Percentiles rank a stretch among this genome's conserved stretches.
Conservation (phyloP, 2,113 vertebrate species). For the Cottus gobio region DNA sequence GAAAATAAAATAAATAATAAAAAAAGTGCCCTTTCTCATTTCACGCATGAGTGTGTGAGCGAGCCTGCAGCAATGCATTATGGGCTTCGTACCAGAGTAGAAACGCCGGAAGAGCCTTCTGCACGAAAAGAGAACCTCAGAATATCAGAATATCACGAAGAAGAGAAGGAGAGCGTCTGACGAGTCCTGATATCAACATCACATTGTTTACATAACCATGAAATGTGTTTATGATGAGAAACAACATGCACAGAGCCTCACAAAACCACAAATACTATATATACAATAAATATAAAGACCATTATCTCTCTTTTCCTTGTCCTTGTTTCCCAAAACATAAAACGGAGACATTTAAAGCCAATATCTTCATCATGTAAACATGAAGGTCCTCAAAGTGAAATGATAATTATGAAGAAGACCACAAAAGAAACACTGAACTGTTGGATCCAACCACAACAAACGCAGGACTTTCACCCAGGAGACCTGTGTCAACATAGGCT, state of each 20-base stretch:
- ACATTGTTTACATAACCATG: background rate
- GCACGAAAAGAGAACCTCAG: constrained; percentile 49
- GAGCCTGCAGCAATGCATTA: constrained; percentile 72
- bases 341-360: background rate
- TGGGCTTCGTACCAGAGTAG: constrained; percentile 62
- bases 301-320: background rate
- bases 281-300: background rate
- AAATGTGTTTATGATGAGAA: background rate
- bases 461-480: no score
- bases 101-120: constrained; percentile 50
- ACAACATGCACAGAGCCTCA: background rate
- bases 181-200: background rate
- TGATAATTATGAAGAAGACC: background rate
- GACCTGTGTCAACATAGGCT: no score
- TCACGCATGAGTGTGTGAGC: constrained; percentile 77
- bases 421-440: background rate
- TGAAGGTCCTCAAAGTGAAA: background rate
- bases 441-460: background rate
- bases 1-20: background rate
- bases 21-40: constrained; percentile 72
- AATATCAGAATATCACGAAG: constrained; percentile 29
- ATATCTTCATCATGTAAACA: background rate
- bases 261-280: no score
- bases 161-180: background rate
- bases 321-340: background rate